Base-by-base conservation (phyloP, 2,113 vertebrate genomes). In the Pseudorectes ferrugineus region DNA sequence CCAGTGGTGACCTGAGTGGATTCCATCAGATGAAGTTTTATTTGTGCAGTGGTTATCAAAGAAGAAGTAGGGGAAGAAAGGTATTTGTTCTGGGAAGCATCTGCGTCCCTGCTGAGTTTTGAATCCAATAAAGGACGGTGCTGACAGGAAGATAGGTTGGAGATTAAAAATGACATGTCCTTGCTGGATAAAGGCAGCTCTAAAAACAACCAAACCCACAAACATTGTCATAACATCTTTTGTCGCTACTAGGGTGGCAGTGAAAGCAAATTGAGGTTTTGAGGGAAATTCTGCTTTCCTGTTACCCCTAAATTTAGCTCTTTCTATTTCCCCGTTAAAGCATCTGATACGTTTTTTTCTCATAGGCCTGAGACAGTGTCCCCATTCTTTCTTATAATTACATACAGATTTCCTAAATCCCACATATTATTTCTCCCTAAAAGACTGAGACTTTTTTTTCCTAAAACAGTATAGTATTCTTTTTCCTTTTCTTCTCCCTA, bases 401-500 rank as follows among this genome's bases (percentile, higher is more conserved):
- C 17, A 78, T 17, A 21, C 26, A 75, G 26, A 40, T 67, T 95
- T 67, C 48, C 29, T 48, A 68, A 75, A 82, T 67, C 20, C 22
- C 48, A 63, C 21, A 1, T 45, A 24, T 17, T 80, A 35, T 78
- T 90, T 77, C 23, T 70, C 25, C 24, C 26, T 4, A 43, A 35
- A 78, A 68, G 31, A 15, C 5, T 78, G 12, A 54, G 84, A 74
- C 6, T 2, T 9, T 20, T 83, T 84, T 74, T 93, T 15, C 28
- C n/a, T 83, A 12, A 31, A 71, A 42, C 5, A 84, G 18, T 22
- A 9, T 9, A 18, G 13, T 25, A 5, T 3, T 14, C 24, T 57
- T 46, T 81, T 38, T 10, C 1, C 3, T 4, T 4, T 28, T 7
- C 3, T 10, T 1, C 4, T 4, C 16, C 3, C 8, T 3, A n/a